Base-by-base conservation (phyloP, 2,888 invertebrate species). In the Dermolepida albohirtum region DNA sequence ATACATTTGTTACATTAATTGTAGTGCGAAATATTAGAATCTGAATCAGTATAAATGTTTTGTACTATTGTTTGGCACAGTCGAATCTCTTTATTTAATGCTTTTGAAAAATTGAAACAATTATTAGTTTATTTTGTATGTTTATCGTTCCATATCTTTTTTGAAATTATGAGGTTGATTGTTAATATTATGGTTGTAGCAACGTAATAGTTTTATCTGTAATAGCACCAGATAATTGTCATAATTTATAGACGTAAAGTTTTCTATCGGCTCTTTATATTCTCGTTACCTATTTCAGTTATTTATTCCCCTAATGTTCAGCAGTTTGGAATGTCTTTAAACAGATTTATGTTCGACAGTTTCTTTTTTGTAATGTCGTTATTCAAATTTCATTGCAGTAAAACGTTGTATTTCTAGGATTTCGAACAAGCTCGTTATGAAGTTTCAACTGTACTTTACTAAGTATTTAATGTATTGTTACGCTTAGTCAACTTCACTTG, bases 361-460 rank as follows among this genome's bases (percentile, higher is more conserved):
- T 57, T 22, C 14, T 22, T 49, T 49, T 57, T 41, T 43, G 57
- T 41, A 57, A 5, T 7, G n/a, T 10, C 8, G 27, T 27, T 43
- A 43, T 43, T 57, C 12, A 43, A 57, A 57, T 12, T 57, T 43
- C 43, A 57, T 57, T 27, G 57, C 43, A n/a, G 49, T 22, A 49
- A n/a, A 17, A 16, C 17, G 16, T 22, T 49, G 11, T 43, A 5
- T 55, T 41, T 41, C 17, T 27, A 27, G n/a, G 7, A 41, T 41
- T 57, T 22, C 22, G 39, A 57, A 12, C 22, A 43, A 16, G 11
- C 5, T 27, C 27, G 27, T n/a, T 57, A 43, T 22, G 17, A 57
- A 27, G 12, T 43, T 57, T n/a, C n/a, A 22, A 22, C 22, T 5
- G 39, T 17, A 34, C 34, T 52, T 52, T 44, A 14, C 14, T 27